phyloP scores from a whole-genome alignment of 2,888 invertebrate genomes.

The Agrypnus murinus region DNA sequence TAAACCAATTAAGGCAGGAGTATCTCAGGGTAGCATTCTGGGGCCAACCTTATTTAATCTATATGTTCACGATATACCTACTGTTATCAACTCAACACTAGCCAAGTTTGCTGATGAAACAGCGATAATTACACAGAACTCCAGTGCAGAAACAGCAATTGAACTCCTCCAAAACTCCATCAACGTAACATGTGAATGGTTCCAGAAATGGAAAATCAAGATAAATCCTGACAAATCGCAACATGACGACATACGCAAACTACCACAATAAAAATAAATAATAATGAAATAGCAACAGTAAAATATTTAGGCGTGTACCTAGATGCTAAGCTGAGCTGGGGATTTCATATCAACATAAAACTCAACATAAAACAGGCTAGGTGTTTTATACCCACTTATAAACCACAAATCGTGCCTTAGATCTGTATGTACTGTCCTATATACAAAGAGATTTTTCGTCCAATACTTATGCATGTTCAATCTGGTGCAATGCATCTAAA shows the following conservation, averaged over 20 bases:
- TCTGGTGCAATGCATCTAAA: conserved; percentile 19
- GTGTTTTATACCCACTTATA: no score
- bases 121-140: no score
- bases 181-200: conserved; percentile 16
- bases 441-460: conserved; percentile 25
- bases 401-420: conserved; percentile 31
- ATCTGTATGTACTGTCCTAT: conserved; percentile 11
- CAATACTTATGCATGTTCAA: conserved; percentile 34
- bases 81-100: conserved; percentile 22
- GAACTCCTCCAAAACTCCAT: no score
- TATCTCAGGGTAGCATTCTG: no score
- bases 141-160: no score
- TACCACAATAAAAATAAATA: conserved; percentile 22
- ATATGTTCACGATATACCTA: no score
- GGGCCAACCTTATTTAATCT: no score
- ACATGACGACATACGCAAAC: conserved; percentile 9
- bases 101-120: conserved; percentile 34
- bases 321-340: no score
- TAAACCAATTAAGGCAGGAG: no score
- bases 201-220: no score
- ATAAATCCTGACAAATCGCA: conserved; percentile 27
- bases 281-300: conserved; percentile 16
- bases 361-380: no score
- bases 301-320: conserved; percentile 1
- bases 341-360: no score